Evolutionary conservation across 1,140 invertebrate species (phyloP).

Genomic region (Brachionus calyciflorus): DNA sequence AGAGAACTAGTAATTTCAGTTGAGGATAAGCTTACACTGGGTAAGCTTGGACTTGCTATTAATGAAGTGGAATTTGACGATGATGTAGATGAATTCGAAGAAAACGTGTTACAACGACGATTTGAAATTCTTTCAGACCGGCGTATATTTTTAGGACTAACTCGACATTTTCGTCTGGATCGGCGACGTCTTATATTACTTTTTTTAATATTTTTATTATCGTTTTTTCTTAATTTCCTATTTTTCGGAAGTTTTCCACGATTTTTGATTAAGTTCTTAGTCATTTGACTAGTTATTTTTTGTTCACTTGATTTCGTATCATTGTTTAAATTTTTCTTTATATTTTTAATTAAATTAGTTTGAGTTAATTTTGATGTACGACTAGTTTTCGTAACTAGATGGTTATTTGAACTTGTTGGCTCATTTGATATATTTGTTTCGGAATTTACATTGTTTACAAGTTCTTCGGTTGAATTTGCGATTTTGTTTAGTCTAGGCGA

Average conservation of each 20-base stretch:
- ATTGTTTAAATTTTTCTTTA: slow-evolving; percentile 7
- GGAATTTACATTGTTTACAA: neutral
- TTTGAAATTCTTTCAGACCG: no score
- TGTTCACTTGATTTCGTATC: neutral
- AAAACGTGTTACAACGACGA: no score
- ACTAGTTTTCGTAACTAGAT: neutral
- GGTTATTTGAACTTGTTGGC: slow-evolving; percentile 29
- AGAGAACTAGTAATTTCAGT: neutral
- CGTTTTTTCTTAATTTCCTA: neutral
- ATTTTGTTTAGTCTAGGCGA: slow-evolving; percentile 33
- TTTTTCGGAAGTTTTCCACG: slow-evolving; percentile 7
- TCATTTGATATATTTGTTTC: neutral
- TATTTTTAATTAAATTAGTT: neutral
- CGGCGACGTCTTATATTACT: neutral
- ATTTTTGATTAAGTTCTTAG: neutral
- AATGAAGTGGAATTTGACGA: no score
- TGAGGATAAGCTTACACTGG: neutral
- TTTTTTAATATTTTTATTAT: neutral
- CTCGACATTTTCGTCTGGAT: no score
- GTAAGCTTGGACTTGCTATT: neutral
- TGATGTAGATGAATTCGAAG: no score
- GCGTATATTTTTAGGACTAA: no score
- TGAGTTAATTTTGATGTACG: neutral
- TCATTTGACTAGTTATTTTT: slow-evolving; percentile 12
- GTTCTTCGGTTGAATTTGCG: neutral